Conservation (phyloP, 2,797 vertebrate genomes). For the Spea hammondii region DNA sequence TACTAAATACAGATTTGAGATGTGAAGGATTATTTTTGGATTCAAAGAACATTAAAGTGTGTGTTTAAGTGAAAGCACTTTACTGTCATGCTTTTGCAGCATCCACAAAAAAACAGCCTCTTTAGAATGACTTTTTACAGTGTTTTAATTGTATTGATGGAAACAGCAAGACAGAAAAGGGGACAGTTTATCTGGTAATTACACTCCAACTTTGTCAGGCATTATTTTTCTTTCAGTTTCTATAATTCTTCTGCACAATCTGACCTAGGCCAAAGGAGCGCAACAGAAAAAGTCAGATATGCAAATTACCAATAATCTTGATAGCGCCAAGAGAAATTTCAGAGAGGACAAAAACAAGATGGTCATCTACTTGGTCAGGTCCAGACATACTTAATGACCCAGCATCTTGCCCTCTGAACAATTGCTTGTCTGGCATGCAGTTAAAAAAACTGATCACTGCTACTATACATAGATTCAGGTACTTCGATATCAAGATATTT, state of each 20-base stretch:
- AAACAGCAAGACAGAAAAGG: slow-evolving; percentile 6
- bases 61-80: background rate
- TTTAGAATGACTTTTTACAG: background rate
- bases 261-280: background rate
- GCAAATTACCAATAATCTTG: slow-evolving; percentile 23
- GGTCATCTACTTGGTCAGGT: too few relatives aligned
- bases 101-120: background rate
- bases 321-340: background rate
- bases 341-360: background rate
- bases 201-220: slow-evolving; percentile 4
- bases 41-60: background rate
- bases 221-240: background rate
- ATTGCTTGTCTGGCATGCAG: too few relatives aligned
- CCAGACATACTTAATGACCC: too few relatives aligned
- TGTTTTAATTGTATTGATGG: slow-evolving; percentile 16
- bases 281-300: slow-evolving; percentile 11
- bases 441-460: too few relatives aligned
- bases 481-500: too few relatives aligned
- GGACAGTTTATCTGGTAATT: slow-evolving; percentile 14
- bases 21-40: background rate
- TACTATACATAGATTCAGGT: too few relatives aligned
- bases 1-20: background rate
- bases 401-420: too few relatives aligned
- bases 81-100: background rate
- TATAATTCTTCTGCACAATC: background rate